phyloP scores from a whole-genome alignment of 2,888 invertebrate genomes.

The Microctonus aethiopoides region DNA sequence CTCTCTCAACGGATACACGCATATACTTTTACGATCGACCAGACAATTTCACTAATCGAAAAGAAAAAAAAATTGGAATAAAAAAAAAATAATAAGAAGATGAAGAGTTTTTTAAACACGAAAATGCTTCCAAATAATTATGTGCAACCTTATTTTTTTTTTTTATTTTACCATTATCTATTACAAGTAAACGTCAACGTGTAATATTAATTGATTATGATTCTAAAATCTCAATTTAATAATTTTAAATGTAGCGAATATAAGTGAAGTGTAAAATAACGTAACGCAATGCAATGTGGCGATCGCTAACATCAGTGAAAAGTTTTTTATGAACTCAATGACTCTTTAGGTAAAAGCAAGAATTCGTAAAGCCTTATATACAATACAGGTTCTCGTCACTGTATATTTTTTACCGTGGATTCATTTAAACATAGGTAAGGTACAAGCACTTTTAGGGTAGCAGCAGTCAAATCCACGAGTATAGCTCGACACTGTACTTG shows the following conservation, averaged over 20 bases:
- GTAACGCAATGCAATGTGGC: no score
- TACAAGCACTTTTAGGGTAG: slow-evolving; percentile 32
- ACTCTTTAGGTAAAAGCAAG: slow-evolving; percentile 8
- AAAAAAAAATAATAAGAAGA: neutral
- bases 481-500: slow-evolving; percentile 28
- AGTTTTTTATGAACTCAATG: slow-evolving; percentile 1
- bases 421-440: slow-evolving; percentile 8
- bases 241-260: no score
- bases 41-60: slow-evolving; percentile 18
- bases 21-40: slow-evolving; percentile 18
- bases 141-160: no score
- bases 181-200: neutral
- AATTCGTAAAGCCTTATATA: neutral
- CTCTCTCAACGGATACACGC: neutral
- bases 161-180: neutral
- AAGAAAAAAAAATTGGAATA: neutral
- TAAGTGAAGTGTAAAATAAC: no score
- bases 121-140: neutral
- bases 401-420: neutral
- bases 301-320: no score
- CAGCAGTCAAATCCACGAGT: slow-evolving; percentile 19
- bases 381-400: neutral
- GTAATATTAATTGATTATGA: neutral
- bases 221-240: no score
- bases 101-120: neutral